Conservation (phyloP, 2,797 vertebrate genomes). For the Myoxocephalus aenaeus region DNA sequence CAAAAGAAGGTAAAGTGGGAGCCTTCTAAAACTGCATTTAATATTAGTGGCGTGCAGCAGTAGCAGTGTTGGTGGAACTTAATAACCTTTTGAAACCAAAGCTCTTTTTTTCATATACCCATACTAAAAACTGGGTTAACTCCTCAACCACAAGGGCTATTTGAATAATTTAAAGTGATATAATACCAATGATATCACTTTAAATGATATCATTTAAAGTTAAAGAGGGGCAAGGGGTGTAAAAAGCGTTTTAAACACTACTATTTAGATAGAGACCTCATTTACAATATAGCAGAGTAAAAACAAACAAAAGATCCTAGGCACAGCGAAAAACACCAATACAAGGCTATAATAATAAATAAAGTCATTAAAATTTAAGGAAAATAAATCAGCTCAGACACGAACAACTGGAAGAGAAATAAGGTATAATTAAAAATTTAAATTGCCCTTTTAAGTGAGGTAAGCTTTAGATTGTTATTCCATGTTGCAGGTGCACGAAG, state of each 20-base stretch:
- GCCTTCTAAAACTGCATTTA: conserved; percentile 12
- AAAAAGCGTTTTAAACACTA: neutral
- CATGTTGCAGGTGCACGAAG: neutral
- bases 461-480: conserved; percentile 1
- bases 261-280: neutral
- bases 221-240: too few relatives aligned
- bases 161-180: too few relatives aligned
- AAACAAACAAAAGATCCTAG: neutral
- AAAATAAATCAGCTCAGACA: neutral
- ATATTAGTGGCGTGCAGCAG: conserved; percentile 1
- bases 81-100: too few relatives aligned
- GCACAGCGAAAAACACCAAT: neutral
- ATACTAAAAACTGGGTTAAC: too few relatives aligned
- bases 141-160: too few relatives aligned
- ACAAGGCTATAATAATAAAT: neutral
- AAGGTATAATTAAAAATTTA: neutral
- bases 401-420: neutral
- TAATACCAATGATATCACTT: too few relatives aligned
- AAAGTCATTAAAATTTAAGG: neutral
- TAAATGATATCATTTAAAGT: too few relatives aligned
- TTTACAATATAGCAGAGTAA: neutral
- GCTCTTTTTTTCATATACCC: too few relatives aligned
- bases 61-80: conserved; percentile 13
- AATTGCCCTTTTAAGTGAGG: neutral
- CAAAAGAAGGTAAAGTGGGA: neutral